Base-by-base conservation (phyloP, 2,797 vertebrate genomes). In the Tapera naevia region DNA sequence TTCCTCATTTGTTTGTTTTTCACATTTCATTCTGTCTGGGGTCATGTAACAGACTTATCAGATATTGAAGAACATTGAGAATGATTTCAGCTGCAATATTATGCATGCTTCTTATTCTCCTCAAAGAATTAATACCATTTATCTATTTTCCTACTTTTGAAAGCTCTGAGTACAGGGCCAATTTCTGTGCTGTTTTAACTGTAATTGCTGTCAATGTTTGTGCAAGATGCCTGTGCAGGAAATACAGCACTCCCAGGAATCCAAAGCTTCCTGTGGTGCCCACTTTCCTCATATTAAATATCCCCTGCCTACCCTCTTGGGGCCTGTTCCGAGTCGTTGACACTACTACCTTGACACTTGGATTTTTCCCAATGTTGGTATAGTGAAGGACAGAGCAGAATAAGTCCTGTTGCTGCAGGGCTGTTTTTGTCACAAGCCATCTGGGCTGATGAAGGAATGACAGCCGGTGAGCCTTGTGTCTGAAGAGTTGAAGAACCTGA, bases 301-400 rank as follows among this genome's bases (percentile, higher is more conserved):
- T 16, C 5, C 15, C 39, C 37, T 60, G 3, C 11, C 65, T 70
- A 19, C 2, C 2, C 10, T 21, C 0, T 0, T 24, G 10, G 9
- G 39, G 10, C 56, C 66, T 73, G 45, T 57, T 76, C 37, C n/a
- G 61, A 10, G 5, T 64, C 16, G 21, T 58, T 84, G 23, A 48
- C 50, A 81, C 41, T 37, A 25, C 7, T 22, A 10, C 6, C 12
- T 39, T 1, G 1, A 18, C 35, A 25, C 5, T 33, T 19, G 10
- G 14, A 37, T 54, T 73, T 80, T 74, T 33, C n/a, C 16, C 46
- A 27, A 0, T n/a, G 24, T 61, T 21, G 15, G 19, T 39, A 18
- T 27, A 39, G 7, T 27, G 48, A 74, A 70, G 51, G 17, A 39
- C 6, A 15, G 17, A 80, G 11, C 1, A 11, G 35, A 10, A 6